A percentile compares a stretch with the other conserved stretches of the same genome.
phyloP scores from a whole-genome alignment of 2,888 invertebrate species.

The Stenotaenia linearis region DNA sequence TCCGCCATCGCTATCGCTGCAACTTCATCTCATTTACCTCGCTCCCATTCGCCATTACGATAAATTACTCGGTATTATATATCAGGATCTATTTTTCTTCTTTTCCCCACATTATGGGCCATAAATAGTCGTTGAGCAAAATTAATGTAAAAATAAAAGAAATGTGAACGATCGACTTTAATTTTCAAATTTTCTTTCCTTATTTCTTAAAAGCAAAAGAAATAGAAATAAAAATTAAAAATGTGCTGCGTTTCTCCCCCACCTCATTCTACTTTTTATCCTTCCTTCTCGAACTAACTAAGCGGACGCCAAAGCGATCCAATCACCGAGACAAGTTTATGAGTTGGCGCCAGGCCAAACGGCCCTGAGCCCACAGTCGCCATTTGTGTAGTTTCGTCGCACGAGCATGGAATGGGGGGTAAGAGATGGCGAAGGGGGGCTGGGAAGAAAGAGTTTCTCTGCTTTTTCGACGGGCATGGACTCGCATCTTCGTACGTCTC shows the following conservation, averaged over 20 bases:
- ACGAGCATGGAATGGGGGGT: not conserved
- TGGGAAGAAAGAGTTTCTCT: not conserved
- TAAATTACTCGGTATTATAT: not conserved
- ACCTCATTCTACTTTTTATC: not conserved
- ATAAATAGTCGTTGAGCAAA: not conserved
- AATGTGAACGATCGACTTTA: not conserved
- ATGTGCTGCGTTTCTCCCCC: not conserved
- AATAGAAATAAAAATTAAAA: too few relatives aligned
- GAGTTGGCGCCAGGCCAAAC: constrained; percentile 30
- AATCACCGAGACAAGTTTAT: constrained; percentile 31
- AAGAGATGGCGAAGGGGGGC: not conserved
- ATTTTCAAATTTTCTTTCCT: not conserved
- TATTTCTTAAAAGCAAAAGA: too few relatives aligned
- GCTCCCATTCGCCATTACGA: not conserved
- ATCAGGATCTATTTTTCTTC: too few relatives aligned
- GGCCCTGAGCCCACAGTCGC: constrained; percentile 2
- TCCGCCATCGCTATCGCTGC: not conserved
- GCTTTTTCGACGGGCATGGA: not conserved
- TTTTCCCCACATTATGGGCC: not conserved
- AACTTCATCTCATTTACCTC: not conserved
- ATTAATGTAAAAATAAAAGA: not conserved
- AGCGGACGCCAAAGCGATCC: constrained; percentile 29
- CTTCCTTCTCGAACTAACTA: constrained; percentile 24
- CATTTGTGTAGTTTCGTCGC: not conserved
- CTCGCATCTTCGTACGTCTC: not conserved